These are phyloP conservation scores for Calameuta filiformis DNA, from an alignment of 2,888 invertebrate species.

Conservation along the genomic window DNA sequence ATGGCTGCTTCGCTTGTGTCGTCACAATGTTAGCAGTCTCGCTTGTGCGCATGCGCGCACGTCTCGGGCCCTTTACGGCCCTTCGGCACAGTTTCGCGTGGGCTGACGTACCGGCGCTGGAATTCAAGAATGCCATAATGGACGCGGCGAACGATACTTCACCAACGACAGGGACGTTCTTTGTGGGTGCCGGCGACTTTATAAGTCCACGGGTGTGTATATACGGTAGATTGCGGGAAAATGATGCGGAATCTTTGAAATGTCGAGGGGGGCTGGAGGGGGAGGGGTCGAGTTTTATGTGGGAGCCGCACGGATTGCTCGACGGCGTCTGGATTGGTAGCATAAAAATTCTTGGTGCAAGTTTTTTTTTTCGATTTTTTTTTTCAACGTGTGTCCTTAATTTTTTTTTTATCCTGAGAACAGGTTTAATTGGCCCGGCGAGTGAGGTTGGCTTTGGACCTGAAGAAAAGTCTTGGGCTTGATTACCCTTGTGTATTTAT, in stretches of 20 bases:
- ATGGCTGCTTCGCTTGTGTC: neutral
- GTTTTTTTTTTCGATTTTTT: too few relatives aligned
- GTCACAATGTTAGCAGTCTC: neutral
- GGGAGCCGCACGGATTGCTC: too few relatives aligned
- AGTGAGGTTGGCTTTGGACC: too few relatives aligned
- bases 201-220: too few relatives aligned
- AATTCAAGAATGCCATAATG: constrained; percentile 39
- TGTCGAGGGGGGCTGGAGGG: neutral
- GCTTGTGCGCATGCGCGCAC: neutral
- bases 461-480: too few relatives aligned
- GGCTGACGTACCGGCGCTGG: neutral
- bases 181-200: constrained; percentile 29
- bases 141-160: constrained; percentile 39
- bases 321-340: too few relatives aligned
- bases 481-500: too few relatives aligned
- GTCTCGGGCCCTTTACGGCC: neutral
- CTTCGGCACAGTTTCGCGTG: neutral
- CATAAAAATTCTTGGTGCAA: too few relatives aligned
- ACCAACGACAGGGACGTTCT: constrained; percentile 38
- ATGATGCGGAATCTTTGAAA: constrained; percentile 31
- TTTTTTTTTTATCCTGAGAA: too few relatives aligned
- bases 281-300: neutral
- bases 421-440: too few relatives aligned
- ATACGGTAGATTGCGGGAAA: constrained; percentile 36
- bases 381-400: too few relatives aligned